Percentiles rank a stretch among this genome's conserved stretches.
These are phyloP conservation scores for Xestia ashworthii DNA, from an alignment of 2,888 invertebrate species.

Conservation along the genomic window DNA sequence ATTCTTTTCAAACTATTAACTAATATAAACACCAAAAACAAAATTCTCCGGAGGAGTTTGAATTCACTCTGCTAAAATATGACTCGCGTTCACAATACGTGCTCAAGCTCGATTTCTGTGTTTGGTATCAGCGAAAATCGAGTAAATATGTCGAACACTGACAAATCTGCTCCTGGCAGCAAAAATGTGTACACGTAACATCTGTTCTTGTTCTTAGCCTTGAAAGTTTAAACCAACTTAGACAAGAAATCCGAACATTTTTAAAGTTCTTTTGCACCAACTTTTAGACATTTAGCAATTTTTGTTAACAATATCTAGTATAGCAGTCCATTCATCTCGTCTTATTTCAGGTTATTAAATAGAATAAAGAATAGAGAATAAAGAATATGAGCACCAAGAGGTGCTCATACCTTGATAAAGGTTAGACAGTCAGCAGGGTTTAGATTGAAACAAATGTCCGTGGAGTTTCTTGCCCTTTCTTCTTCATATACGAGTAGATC, in stretches of 20 bases:
- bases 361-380: no score
- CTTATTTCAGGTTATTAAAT: not conserved
- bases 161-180: conserved; percentile 10
- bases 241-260: not conserved
- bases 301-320: not conserved
- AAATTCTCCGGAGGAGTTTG: not conserved
- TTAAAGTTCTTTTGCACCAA: not conserved
- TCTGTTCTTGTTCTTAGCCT: not conserved
- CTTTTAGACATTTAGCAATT: not conserved
- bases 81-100: conserved; percentile 15
- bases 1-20: not conserved
- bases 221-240: not conserved
- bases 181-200: not conserved
- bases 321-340: not conserved
- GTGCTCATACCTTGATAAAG: not conserved
- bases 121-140: conserved; percentile 13
- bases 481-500: no score
- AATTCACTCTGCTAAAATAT: conserved; percentile 1
- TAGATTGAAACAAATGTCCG: no score
- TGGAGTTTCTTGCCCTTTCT: no score
- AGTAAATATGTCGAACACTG: conserved; percentile 25
- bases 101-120: conserved; percentile 25
- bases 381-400: no score
- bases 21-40: not conserved
- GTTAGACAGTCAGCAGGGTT: no score